A percentile compares a stretch with the other conserved stretches of the same genome.
phyloP scores from a whole-genome alignment of 2,797 vertebrate genomes.

The Girardinus metallicus region DNA sequence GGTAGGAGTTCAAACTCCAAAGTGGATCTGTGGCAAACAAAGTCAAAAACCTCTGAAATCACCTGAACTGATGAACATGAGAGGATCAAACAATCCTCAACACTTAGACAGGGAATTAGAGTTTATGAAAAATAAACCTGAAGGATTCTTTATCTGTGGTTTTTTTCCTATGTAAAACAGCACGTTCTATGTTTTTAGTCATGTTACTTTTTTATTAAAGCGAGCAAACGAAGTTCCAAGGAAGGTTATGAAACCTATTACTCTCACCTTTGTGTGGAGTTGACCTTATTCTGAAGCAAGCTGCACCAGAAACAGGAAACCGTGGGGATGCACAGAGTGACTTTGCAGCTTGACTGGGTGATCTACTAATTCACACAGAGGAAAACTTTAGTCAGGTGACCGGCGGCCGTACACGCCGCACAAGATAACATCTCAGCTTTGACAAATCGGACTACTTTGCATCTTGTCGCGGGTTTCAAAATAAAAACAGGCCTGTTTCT shows the following conservation, averaged over 20 bases:
- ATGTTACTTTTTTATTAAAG: neutral
- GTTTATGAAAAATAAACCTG: neutral
- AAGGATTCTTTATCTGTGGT: neutral
- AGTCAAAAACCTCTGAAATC: neutral
- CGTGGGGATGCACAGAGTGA: neutral
- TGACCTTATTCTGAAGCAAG: conserved; percentile 1
- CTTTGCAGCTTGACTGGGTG: conserved; percentile 7
- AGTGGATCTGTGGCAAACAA: neutral
- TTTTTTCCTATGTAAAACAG: neutral
- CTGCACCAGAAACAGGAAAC: conserved; percentile 22
- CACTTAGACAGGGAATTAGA: neutral
- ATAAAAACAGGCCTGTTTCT: neutral
- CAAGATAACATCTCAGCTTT: neutral
- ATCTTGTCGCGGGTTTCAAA: neutral
- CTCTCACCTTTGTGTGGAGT: neutral
- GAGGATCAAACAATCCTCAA: neutral
- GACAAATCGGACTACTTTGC: no score
- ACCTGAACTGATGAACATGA: neutral
- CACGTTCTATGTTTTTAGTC: neutral
- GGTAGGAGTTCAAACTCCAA: conserved; percentile 74
- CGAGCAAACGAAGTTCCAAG: neutral
- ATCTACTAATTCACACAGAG: neutral
- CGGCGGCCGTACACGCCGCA: neutral
- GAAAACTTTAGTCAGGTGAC: conserved; percentile 8
- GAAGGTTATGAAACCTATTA: neutral